Base-by-base conservation (phyloP, 2,888 invertebrate genomes). In the Pyrgus malvae region DNA sequence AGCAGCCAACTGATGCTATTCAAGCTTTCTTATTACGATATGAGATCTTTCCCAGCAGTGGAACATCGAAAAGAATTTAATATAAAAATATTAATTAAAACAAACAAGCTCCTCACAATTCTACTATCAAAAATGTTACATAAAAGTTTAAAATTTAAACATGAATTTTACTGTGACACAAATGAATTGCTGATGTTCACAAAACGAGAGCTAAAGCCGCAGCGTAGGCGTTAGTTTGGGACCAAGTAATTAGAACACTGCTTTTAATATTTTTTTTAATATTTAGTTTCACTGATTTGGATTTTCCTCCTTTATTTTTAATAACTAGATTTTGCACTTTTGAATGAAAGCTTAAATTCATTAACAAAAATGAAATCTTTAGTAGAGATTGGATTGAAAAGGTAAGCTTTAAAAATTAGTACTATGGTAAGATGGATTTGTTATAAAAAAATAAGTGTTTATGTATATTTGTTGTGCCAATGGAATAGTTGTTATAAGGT, bases 221-320 rank as follows among this genome's bases (percentile, higher is more conserved):
- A 42, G 16, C 17, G 27, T n/a, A 12, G 17, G 27, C 25, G 25
- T 27, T 27, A 42, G 42, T 42, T 42, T 42, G 27, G 27, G 41
- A 45, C 29, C 45, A 19, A 45, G 45, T 31, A 45, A 45, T 45
- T 45, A 29, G 45, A 17, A 45, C 45, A 45, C 31, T 11, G 17
- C 16, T 27, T 42, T 31, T 31, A 45, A 41, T 23, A 23, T 27
- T 16, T 42, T 42, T 27, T 14, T 1, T 12, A 23, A 40, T 7
- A 46, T 11, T 19, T 19, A 21, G 38, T 16, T 38, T 16, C 21
- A 38, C 17, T 6, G 6, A 6, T 23, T 19, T 38, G 38, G 9
- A 21, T 21, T 38, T 38, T 19, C 6, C 6, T 21, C 17, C 11
- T 38, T 38, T n/a, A 21, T 37, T 14, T 12, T 37, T 9, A 19